Percentiles rank a stretch among this genome's conserved stretches.
These are phyloP conservation scores for Rhinophrynus dorsalis DNA, from an alignment of 2,797 vertebrate genomes.

Conservation along the genomic window DNA sequence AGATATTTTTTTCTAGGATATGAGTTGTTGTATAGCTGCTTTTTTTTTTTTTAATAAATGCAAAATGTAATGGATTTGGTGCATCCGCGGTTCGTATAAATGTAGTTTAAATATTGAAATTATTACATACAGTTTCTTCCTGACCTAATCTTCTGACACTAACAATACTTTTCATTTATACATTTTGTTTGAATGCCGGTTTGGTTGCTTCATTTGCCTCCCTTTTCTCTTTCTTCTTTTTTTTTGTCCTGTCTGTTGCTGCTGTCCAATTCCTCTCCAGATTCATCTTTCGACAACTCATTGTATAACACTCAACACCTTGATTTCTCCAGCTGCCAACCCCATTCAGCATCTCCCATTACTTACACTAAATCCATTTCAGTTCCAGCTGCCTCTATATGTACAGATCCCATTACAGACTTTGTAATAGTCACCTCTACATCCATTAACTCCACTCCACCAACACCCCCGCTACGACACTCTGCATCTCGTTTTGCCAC, in stretches of 20 bases:
- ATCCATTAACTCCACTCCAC: conserved; percentile 77
- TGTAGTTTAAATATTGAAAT: too few relatives aligned
- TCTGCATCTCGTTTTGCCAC: conserved; percentile 94
- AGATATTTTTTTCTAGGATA: too few relatives aligned
- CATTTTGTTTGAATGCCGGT: conserved; percentile 82
- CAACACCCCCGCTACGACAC: conserved; percentile 91
- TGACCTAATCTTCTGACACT: conserved; percentile 76
- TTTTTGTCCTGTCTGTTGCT: conserved; percentile 80
- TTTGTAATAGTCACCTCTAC: conserved; percentile 76
- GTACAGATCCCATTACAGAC: conserved; percentile 71
- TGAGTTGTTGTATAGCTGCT: too few relatives aligned
- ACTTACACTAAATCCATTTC: conserved; percentile 81
- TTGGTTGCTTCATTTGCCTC: conserved; percentile 96
- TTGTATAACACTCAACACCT: conserved; percentile 83
- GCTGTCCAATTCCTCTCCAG: conserved; percentile 77
- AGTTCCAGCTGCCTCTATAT: conserved; percentile 70
- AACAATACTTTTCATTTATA: conserved; percentile 74
- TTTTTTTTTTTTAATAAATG: too few relatives aligned
- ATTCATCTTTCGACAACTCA: conserved; percentile 88
- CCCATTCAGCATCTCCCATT: conserved; percentile 77
- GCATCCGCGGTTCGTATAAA: too few relatives aligned
- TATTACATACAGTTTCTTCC: conserved; percentile 59
- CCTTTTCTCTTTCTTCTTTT: conserved; percentile 82
- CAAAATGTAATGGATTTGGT: too few relatives aligned
- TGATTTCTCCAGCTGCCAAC: conserved; percentile 81